These are phyloP conservation scores for Ooceraea biroi DNA, from an alignment of 1,140 invertebrate species.

Conservation along the genomic window DNA sequence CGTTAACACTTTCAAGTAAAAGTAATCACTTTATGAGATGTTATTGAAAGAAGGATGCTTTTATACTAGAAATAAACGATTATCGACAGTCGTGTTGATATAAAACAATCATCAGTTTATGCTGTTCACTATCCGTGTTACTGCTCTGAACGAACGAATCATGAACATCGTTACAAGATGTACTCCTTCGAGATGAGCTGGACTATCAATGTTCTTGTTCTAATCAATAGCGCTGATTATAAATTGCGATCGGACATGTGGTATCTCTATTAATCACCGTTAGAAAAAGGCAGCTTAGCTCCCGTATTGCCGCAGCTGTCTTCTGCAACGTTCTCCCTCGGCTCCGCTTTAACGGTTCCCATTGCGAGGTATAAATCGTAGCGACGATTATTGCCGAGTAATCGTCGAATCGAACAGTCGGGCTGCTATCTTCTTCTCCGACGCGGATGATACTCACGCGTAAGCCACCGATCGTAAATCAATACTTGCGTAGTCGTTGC, in stretches of 20 bases:
- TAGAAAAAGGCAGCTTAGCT: slow-evolving; percentile 53
- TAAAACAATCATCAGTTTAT: background rate
- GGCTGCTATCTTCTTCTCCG: slow-evolving; percentile 36
- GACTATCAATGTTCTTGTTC: slow-evolving; percentile 29
- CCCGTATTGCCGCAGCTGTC: slow-evolving; percentile 45
- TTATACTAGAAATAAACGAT: background rate
- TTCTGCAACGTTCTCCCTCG: slow-evolving; percentile 31
- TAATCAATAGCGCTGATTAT: slow-evolving; percentile 47
- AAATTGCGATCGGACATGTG: slow-evolving; percentile 43
- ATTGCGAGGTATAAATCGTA: slow-evolving; percentile 37
- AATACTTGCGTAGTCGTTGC: slow-evolving; percentile 30
- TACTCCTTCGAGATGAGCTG: slow-evolving; percentile 20
- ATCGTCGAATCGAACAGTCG: slow-evolving; percentile 52
- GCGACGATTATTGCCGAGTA: slow-evolving; percentile 57
- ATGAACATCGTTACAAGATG: slow-evolving; percentile 15
- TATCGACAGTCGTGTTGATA: background rate
- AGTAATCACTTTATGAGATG: slow-evolving; percentile 2
- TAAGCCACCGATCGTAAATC: slow-evolving; percentile 45
- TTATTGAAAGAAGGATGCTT: no score
- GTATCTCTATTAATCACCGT: slow-evolving; percentile 61
- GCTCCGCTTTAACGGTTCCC: slow-evolving; percentile 39
- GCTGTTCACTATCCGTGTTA: background rate
- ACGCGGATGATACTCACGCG: slow-evolving; percentile 11
- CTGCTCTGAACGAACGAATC: slow-evolving; percentile 9
- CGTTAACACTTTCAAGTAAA: background rate